These are phyloP conservation scores for Clistopyga incitator DNA, from an alignment of 2,888 invertebrate genomes.

Conservation along the genomic window DNA sequence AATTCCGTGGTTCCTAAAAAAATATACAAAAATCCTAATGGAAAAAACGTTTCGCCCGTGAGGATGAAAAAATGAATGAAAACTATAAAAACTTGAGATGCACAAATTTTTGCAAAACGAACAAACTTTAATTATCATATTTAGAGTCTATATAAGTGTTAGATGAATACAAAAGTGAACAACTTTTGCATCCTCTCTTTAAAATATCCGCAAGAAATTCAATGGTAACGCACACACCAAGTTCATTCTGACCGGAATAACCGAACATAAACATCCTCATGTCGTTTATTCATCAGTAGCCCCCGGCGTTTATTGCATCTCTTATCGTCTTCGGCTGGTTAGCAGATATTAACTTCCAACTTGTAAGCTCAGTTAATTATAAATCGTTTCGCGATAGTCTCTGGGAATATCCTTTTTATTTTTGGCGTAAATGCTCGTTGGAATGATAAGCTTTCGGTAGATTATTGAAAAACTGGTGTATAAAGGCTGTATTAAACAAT, in stretches of 20 bases:
- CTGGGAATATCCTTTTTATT: background rate
- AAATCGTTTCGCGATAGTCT: constrained; percentile 3
- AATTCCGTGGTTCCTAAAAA: too few relatives aligned
- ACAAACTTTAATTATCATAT: background rate
- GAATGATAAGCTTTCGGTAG: background rate
- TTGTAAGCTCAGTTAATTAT: constrained; percentile 38
- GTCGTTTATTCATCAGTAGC: constrained; percentile 20
- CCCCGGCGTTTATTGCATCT: background rate
- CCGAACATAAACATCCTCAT: constrained; percentile 5
- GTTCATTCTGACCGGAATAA: background rate
- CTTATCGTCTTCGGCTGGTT: constrained; percentile 25
- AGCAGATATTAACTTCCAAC: constrained; percentile 15
- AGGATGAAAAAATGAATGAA: too few relatives aligned
- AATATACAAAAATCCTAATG: too few relatives aligned
- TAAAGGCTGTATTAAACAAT: constrained; percentile 47
- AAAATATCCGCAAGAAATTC: background rate
- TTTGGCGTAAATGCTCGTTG: background rate
- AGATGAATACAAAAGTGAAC: too few relatives aligned
- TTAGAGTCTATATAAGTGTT: too few relatives aligned
- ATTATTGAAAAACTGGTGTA: background rate
- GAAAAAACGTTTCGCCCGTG: too few relatives aligned
- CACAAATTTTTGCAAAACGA: background rate
- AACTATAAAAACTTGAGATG: too few relatives aligned
- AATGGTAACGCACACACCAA: background rate
- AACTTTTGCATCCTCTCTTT: background rate